These are phyloP conservation scores for Passer montanus DNA, from an alignment of 2,113 vertebrate species.

Conservation along the genomic window DNA sequence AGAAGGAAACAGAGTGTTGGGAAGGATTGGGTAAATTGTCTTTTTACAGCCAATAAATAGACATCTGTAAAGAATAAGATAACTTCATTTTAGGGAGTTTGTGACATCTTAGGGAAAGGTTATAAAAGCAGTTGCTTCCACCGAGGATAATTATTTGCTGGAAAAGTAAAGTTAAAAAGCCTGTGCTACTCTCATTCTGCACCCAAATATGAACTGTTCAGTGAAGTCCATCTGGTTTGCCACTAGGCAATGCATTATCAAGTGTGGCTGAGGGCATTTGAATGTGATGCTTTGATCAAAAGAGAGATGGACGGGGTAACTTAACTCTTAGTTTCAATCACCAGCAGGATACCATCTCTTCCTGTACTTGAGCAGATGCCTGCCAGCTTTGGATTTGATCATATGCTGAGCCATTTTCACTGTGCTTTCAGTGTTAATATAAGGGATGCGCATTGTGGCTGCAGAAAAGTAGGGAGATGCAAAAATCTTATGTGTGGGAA, in stretches of 20 bases:
- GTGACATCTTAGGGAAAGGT: neutral
- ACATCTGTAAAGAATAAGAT: neutral
- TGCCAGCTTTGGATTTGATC: neutral
- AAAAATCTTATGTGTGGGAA: neutral
- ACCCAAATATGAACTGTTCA: neutral
- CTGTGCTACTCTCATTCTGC: neutral
- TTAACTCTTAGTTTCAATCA: neutral
- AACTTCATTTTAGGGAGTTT: neutral
- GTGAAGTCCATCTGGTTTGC: neutral
- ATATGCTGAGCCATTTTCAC: accelerated
- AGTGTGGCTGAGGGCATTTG: neutral
- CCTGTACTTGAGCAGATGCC: neutral
- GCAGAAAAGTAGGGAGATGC: neutral
- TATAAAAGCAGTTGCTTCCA: neutral
- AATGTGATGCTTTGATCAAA: neutral
- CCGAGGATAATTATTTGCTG: neutral
- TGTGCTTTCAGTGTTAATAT: neutral
- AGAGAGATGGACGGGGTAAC: neutral
- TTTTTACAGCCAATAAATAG: neutral
- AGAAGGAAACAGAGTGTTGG: neutral
- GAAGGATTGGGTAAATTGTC: neutral
- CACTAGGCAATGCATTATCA: neutral
- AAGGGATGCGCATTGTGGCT: too few relatives aligned
- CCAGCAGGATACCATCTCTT: neutral
- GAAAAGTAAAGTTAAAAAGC: neutral